A percentile compares a stretch with the other conserved stretches of the same genome.
Evolutionary conservation across 35 echinoderm and acorn worm genomes (phyloP).

Genomic region (Heliocidaris erythrogramma): DNA sequence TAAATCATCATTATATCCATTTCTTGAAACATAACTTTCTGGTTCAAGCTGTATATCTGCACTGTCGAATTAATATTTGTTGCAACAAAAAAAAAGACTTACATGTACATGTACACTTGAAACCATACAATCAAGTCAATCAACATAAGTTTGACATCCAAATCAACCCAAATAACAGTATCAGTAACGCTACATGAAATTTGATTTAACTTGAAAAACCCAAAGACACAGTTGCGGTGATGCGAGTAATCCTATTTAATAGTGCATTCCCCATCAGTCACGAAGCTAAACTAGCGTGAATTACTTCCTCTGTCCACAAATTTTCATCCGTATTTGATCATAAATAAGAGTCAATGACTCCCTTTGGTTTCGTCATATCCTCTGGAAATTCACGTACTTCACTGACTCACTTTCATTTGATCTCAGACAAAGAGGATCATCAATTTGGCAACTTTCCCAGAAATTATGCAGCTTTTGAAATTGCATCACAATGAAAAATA

Average conservation of each 20-base stretch:
- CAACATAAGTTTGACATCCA: not conserved
- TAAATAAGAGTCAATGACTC: not conserved
- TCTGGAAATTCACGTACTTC: not conserved
- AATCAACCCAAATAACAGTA: not conserved
- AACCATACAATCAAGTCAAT: not conserved
- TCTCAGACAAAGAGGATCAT: not conserved
- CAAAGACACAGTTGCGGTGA: not conserved
- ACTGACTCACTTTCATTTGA: not conserved
- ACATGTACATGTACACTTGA: too few relatives aligned
- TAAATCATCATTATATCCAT: too few relatives aligned
- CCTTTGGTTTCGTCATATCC: not conserved
- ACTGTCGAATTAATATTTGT: too few relatives aligned
- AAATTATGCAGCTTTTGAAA: not conserved
- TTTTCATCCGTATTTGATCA: conserved; percentile 1
- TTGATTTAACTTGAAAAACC: not conserved
- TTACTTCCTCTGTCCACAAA: not conserved
- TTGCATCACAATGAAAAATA: not conserved
- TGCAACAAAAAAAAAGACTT: too few relatives aligned
- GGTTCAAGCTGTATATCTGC: too few relatives aligned
- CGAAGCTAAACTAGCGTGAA: not conserved
- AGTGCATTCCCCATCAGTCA: not conserved
- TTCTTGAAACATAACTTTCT: too few relatives aligned
- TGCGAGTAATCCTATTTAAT: not conserved
- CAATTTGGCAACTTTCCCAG: conserved; percentile 8
- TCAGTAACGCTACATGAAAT: not conserved